A percentile compares a stretch with the other conserved stretches of the same genome.
Conservation (phyloP, 2,888 invertebrate species). For the Tachina fera region DNA sequence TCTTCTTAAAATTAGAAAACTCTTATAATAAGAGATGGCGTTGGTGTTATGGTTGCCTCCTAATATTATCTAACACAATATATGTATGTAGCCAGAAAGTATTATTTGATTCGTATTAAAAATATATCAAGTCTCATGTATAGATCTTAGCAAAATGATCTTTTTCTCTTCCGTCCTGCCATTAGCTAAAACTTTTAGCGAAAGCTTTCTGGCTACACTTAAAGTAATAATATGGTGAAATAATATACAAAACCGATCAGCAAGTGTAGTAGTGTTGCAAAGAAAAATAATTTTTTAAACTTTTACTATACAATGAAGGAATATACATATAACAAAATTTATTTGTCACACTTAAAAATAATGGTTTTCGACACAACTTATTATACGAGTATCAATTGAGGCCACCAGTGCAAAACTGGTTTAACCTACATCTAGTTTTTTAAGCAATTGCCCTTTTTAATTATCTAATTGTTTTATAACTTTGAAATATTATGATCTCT, state of each 20-base stretch:
- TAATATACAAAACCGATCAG: neutral
- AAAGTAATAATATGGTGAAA: neutral
- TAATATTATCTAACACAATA: neutral
- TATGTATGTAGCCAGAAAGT: neutral
- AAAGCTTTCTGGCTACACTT: constrained; percentile 44
- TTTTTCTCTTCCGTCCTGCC: neutral
- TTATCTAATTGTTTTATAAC: too few species aligned
- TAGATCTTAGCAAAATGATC: constrained; percentile 12
- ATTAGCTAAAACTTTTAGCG: neutral
- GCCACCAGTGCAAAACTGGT: too few species aligned
- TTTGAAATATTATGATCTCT: too few species aligned
- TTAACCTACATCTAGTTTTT: too few species aligned
- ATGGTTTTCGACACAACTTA: too few species aligned
- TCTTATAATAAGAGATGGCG: constrained; percentile 52
- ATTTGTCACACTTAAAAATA: too few species aligned
- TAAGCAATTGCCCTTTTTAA: too few species aligned
- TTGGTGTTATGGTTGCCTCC: neutral
- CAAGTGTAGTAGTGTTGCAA: neutral
- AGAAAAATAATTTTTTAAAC: neutral
- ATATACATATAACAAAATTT: too few species aligned
- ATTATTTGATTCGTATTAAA: constrained; percentile 1
- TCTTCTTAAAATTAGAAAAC: neutral
- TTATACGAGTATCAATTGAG: too few species aligned
- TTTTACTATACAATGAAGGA: too few species aligned
- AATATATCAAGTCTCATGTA: neutral